Evolutionary conservation across 2,888 invertebrate species (phyloP).

Genomic region (Phortica okadai): DNA sequence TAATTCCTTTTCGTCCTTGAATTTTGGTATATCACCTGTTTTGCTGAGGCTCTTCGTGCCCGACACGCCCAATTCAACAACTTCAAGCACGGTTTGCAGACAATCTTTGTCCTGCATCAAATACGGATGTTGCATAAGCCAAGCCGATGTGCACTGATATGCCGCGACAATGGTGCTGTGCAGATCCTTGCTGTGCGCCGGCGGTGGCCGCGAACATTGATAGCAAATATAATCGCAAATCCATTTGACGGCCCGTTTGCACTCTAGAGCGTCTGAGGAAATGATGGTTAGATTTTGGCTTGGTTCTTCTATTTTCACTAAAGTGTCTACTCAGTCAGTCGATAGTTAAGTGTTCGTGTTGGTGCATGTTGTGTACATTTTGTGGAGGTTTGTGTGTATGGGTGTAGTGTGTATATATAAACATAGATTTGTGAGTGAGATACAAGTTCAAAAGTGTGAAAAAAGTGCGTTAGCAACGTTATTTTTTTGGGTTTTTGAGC

Average conservation of each 20-base stretch:
- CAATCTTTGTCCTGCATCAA: constrained; percentile 94
- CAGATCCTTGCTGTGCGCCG: constrained; percentile 93
- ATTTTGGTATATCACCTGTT: constrained; percentile 91
- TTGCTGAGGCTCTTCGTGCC: constrained; percentile 93
- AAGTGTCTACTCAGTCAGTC: constrained; percentile 69
- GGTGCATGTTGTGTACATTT: constrained; percentile 41
- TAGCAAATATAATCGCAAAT: constrained; percentile 98
- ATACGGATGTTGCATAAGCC: constrained; percentile 94
- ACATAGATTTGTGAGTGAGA: constrained; percentile 16
- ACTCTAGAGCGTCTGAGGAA: constrained; percentile 88
- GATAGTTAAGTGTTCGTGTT: constrained; percentile 29
- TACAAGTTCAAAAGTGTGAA: constrained; percentile 46
- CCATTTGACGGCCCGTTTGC: constrained; percentile 96
- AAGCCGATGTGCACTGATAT: constrained; percentile 92
- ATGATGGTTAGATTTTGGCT: constrained; percentile 76
- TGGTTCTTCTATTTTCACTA: constrained; percentile 76
- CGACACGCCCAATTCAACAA: constrained; percentile 97
- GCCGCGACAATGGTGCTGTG: constrained; percentile 97
- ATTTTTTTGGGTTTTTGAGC: constrained; percentile 8
- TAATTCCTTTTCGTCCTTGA: constrained; percentile 96
- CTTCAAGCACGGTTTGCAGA: constrained; percentile 94
- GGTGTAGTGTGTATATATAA: constrained; percentile 27
- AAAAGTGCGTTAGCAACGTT: constrained; percentile 38
- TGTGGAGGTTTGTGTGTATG: constrained; percentile 30
- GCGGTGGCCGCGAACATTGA: constrained; percentile 96